Conservation (phyloP, 2,113 vertebrate species). For the Oryzias woworae region DNA sequence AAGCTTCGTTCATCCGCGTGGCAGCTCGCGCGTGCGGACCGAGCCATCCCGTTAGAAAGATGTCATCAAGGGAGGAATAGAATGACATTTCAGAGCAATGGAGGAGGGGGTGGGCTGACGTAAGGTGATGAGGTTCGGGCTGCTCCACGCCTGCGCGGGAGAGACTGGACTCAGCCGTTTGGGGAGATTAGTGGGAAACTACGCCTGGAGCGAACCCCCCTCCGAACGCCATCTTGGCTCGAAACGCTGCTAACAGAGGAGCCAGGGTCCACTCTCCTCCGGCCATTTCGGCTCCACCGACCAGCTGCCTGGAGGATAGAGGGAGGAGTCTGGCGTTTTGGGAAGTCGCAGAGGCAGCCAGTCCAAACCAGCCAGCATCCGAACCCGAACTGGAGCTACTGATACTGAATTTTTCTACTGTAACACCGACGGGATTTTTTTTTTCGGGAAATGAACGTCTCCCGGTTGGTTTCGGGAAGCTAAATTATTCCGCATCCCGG, state of each 20-base stretch:
- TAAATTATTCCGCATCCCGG: slow-evolving; percentile 44
- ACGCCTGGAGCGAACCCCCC: slow-evolving; percentile 34
- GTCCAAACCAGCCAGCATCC: slow-evolving; percentile 70
- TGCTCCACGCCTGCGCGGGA: slow-evolving; percentile 63
- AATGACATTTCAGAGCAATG: slow-evolving; percentile 5
- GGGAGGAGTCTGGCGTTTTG: slow-evolving; percentile 75
- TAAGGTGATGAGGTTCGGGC: slow-evolving; percentile 65
- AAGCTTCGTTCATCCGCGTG: no score
- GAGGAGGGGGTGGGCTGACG: slow-evolving; percentile 59
- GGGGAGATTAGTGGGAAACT: slow-evolving; percentile 74
- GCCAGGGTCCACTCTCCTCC: background rate
- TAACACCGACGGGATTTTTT: slow-evolving; percentile 15
- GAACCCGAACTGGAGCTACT: slow-evolving; percentile 58
- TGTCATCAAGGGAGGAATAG: slow-evolving; percentile 14
- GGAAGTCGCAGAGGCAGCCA: slow-evolving; percentile 65
- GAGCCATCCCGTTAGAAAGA: background rate
- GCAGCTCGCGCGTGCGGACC: background rate
- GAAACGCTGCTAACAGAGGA: background rate
- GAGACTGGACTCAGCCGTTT: slow-evolving; percentile 48
- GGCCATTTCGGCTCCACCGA: slow-evolving; percentile 70
- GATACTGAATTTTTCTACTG: slow-evolving; percentile 22
- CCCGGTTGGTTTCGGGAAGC: slow-evolving; percentile 45
- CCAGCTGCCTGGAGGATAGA: slow-evolving; percentile 68
- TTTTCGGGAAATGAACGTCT: slow-evolving; percentile 7
- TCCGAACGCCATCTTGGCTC: slow-evolving; percentile 74